Percentiles rank a stretch among this genome's conserved stretches.
Evolutionary conservation across 2,797 vertebrate species (phyloP).

Genomic region (Todus mexicanus): DNA sequence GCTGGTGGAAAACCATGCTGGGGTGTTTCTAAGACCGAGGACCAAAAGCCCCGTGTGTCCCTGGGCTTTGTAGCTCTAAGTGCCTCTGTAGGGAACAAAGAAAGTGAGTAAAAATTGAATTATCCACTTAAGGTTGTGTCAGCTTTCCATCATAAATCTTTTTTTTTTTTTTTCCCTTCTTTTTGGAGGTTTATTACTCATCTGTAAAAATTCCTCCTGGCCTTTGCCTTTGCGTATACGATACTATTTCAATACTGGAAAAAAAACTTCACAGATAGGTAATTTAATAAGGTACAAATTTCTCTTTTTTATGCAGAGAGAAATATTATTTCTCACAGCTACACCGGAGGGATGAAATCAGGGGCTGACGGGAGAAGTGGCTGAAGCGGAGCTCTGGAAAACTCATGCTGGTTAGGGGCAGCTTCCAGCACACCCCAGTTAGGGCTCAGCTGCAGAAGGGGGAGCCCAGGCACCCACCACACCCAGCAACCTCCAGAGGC

Average conservation of each 20-base stretch:
- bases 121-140: constrained; percentile 49
- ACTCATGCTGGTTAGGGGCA: background rate
- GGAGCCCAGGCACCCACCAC: background rate
- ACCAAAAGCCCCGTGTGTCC: background rate
- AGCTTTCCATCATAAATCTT: constrained; percentile 53
- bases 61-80: constrained; percentile 28
- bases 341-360: too few relatives aligned
- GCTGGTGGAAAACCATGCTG: accelerated
- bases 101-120: constrained; percentile 59
- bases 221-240: accelerated
- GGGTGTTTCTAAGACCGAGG: background rate
- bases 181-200: background rate
- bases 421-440: background rate
- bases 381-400: background rate
- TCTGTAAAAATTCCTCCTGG: background rate
- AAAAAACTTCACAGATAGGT: background rate
- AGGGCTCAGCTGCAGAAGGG: background rate
- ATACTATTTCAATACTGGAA: background rate
- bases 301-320: background rate
- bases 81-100: constrained; percentile 54
- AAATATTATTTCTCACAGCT: background rate
- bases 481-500: accelerated
- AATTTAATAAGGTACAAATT: background rate
- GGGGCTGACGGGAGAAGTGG: accelerated
- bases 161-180: background rate